These are phyloP conservation scores for Nineta flava DNA, from an alignment of 2,888 invertebrate genomes.

Conservation along the genomic window DNA sequence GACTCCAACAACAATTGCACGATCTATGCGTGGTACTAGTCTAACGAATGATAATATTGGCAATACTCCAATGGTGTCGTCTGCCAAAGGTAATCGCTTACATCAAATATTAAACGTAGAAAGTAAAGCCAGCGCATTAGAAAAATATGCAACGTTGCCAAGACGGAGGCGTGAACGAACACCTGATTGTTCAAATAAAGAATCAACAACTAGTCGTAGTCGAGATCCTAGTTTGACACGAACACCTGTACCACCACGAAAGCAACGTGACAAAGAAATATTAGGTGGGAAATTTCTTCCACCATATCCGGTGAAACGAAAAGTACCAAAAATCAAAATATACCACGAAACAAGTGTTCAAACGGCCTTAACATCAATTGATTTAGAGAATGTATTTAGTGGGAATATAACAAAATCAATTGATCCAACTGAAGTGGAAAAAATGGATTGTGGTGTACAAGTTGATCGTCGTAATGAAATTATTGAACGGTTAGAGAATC, in stretches of 20 bases:
- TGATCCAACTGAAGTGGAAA: slow-evolving; percentile 22
- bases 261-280: slow-evolving; percentile 10
- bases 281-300: slow-evolving; percentile 25
- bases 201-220: slow-evolving; percentile 12
- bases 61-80: slow-evolving; percentile 3
- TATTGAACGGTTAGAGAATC: slow-evolving; percentile 40
- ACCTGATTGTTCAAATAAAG: slow-evolving; percentile 13
- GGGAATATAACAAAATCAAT: slow-evolving; percentile 31
- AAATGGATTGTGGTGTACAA: slow-evolving; percentile 21
- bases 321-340: slow-evolving; percentile 43
- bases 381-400: slow-evolving; percentile 54
- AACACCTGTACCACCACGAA: slow-evolving; percentile 21
- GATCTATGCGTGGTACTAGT: slow-evolving; percentile 24
- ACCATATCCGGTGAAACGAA: slow-evolving; percentile 31
- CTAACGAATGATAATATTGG: slow-evolving; percentile 14
- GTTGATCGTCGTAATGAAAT: slow-evolving; percentile 45
- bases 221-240: slow-evolving; percentile 31
- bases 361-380: slow-evolving; percentile 55
- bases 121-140: slow-evolving; percentile 35
- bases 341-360: slow-evolving; percentile 68
- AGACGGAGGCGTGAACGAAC: slow-evolving; percentile 52
- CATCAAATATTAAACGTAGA: slow-evolving; percentile 18
- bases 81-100: background rate
- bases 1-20: slow-evolving; percentile 17
- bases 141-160: slow-evolving; percentile 65